Base-by-base conservation (phyloP, 2,113 vertebrate genomes). In the Brachypodius melanocephalos region DNA sequence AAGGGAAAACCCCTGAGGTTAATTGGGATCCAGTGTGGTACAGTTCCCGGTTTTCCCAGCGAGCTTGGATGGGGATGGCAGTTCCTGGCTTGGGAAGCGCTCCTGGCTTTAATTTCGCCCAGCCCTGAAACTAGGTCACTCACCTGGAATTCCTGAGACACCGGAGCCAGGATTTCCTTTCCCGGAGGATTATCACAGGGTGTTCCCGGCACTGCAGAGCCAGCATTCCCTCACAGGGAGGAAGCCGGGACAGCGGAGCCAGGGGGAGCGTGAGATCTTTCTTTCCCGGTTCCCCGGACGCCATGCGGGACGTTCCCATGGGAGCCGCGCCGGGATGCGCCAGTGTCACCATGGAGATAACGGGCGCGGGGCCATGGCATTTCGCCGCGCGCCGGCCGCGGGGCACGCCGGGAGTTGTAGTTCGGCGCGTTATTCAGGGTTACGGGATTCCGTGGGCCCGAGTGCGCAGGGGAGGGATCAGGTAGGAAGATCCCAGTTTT, bases 351-450 rank as follows among this genome's bases (percentile, higher is more conserved):
- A 66, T 51, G 78, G 93, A 78, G 49, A 86, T 9, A 8, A 2
- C 4, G 9, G 55, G 6, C 26, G 52, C 49, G 1, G 17, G 0
- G 2, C 0, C 0, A 2, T 19, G 40, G 0, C 14, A 51, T 1
- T 22, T 7, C 1, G 2, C 4, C 0, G 13, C 11, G 57, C 63
- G 45, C 40, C 54, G 25, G 32, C 18, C 14, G 68, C 32, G n/a
- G 9, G 7, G 58, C 59, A 17, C 21, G 49, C 49, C 6, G 76
- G 88, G 80, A 78, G 17, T 15, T 59, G 85, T 49, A 68, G 91
- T 85, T 46, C 14, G 4, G 7, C 0, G 6, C 32, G 9, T 8
- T 17, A 7, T 6, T 10, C 3, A 0, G 32, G 7, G 3, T 1
- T 0, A 3, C 0, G 45, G 77, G 10, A 31, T 61, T 82, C 38